Base-by-base conservation (phyloP, 2,888 invertebrate species). In the Clivina fossor region DNA sequence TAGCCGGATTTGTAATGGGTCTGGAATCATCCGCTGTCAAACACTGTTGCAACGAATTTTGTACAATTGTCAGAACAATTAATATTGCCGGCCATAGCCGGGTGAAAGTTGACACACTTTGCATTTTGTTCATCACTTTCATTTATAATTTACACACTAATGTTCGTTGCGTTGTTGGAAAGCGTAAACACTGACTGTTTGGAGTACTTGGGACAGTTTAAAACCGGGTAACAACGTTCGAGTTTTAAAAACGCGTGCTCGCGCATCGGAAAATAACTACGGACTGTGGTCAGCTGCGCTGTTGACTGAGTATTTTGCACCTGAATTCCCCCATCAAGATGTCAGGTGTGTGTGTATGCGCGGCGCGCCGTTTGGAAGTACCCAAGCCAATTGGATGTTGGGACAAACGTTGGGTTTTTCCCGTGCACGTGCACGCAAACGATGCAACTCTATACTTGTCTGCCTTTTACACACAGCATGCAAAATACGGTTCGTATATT, bases 1-100 rank as follows among this genome's bases (percentile, higher is more conserved):
- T 65, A 3, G 63, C 62, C 4, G 68, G 66, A 35, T 63, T 64
- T 61, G 69, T 67, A 1, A 64, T 60, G 28, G 70, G 68, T 40
- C 63, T 61, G 32, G 65, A 64, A 62, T 78, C 78, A 58, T 76
- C 73, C 4, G 68, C 69, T 0, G 76, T 76, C 16, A 81, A 67
- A 63, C 81, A 81, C 66, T 80, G 79, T 55, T 66, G 66, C 35
- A 57, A 4, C n/a, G 65, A 61, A 18, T 33, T 20, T 32, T 61
- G 28, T 16, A 44, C 18, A 16, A 43, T 33, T 33, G 43, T 43
- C 16, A 22, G 11, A 40, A 20, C 40, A 18, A 40, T 19, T 26
- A 44, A 26, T 26, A 53, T n/a, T 19, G 19, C 16, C 26, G 44
- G 53, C 53, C 53, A 37, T 4, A 44, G 53, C 53, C 44, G 37